Conservation (phyloP, 2,113 vertebrate genomes). For the Ammospiza caudacuta region DNA sequence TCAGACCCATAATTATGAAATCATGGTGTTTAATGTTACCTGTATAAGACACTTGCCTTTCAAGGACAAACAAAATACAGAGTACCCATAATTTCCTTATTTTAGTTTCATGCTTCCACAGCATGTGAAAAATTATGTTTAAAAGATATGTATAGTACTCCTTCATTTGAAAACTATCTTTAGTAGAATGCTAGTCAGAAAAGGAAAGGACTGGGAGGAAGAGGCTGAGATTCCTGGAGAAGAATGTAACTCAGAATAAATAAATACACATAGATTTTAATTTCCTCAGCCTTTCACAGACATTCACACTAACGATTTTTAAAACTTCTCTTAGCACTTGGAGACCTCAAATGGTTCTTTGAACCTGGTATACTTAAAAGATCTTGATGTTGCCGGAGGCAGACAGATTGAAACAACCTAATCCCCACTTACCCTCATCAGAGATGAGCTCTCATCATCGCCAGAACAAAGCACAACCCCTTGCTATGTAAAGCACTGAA, state of each 20-base stretch:
- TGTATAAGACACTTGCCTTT: background rate
- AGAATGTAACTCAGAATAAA: background rate
- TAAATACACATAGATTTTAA: background rate
- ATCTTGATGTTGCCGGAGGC: background rate
- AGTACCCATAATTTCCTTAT: background rate
- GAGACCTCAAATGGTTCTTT: background rate
- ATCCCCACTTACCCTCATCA: slow-evolving; percentile 54
- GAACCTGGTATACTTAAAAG: background rate
- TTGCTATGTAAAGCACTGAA: slow-evolving; percentile 38
- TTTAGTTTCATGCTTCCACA: slow-evolving; percentile 24
- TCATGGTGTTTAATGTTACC: background rate
- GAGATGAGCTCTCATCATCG: slow-evolving; percentile 61
- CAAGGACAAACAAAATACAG: slow-evolving; percentile 10
- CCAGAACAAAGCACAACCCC: slow-evolving; percentile 58
- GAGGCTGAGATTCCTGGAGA: background rate
- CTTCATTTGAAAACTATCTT: slow-evolving; percentile 66
- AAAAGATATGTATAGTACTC: slow-evolving; percentile 52
- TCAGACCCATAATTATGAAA: background rate
- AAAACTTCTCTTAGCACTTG: slow-evolving; percentile 23
- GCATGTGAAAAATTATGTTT: slow-evolving; percentile 75
- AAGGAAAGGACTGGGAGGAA: background rate
- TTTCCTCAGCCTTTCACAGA: background rate
- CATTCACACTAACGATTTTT: background rate
- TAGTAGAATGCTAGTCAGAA: slow-evolving; percentile 61
- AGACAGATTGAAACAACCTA: slow-evolving; percentile 19